phyloP scores from a whole-genome alignment of 2,113 vertebrate genomes.

The Jacana jacana region DNA sequence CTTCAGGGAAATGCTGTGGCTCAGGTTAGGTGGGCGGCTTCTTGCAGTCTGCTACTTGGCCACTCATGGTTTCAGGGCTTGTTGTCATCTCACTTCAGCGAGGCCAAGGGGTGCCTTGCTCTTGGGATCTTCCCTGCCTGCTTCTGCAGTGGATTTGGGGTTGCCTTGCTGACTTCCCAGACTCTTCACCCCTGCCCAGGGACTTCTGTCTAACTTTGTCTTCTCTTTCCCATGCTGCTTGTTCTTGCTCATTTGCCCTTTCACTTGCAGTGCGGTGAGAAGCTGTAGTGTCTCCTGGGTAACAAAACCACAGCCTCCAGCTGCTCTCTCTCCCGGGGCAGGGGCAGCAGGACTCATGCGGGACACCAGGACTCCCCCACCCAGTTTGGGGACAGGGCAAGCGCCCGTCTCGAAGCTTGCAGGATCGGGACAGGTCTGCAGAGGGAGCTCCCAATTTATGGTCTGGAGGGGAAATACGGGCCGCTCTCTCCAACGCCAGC shows the following conservation, averaged over 20 bases:
- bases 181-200: fast-evolving
- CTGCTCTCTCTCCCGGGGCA: not conserved
- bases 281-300: not conserved
- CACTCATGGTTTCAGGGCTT: not conserved
- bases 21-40: not conserved
- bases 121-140: not conserved
- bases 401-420: not conserved
- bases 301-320: not conserved
- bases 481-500: not conserved
- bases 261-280: not conserved
- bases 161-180: not conserved
- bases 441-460: constrained; percentile 53
- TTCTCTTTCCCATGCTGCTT: not conserved
- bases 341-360: not conserved
- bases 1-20: not conserved
- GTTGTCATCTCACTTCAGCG: not conserved
- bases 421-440: constrained; percentile 25
- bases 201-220: not conserved
- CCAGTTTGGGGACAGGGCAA: not conserved
- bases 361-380: not conserved
- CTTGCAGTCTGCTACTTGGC: not conserved
- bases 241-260: not conserved
- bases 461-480: not conserved
- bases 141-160: not conserved
- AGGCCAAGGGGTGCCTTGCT: not conserved